Evolutionary conservation across 2,888 invertebrate genomes (phyloP).

Genomic region (Charanyca ferruginea): DNA sequence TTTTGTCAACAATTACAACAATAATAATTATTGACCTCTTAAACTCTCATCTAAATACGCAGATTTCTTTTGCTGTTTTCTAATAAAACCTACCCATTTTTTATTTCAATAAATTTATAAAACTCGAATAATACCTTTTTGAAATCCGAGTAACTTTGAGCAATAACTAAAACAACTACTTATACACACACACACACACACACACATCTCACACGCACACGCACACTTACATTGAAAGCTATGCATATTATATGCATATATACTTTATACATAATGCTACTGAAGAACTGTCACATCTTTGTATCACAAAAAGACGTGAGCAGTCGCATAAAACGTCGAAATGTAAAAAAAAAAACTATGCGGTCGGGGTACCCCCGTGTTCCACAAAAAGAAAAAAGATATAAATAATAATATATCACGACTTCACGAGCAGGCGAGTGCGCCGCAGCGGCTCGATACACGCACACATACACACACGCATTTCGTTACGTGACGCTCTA

Average conservation of each 20-base stretch:
- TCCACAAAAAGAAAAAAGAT: too few species aligned
- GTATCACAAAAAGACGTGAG: constrained; percentile 77
- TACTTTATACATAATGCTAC: constrained; percentile 18
- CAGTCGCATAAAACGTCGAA: constrained; percentile 63
- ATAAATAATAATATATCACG: too few species aligned
- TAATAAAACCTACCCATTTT: not conserved
- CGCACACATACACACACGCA: too few species aligned
- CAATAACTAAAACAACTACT: too few species aligned
- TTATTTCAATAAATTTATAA: not conserved
- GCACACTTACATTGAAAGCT: too few species aligned
- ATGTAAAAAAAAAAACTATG: constrained; percentile 21
- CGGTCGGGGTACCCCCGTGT: too few species aligned
- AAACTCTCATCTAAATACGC: not conserved
- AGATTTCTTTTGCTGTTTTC: not conserved
- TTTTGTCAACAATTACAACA: constrained; percentile 2
- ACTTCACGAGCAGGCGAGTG: too few species aligned
- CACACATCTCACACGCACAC: too few species aligned
- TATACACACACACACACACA: too few species aligned
- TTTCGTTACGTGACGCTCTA: too few species aligned
- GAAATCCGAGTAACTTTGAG: not conserved
- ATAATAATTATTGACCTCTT: not conserved
- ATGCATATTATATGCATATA: not conserved
- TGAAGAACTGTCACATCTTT: constrained; percentile 81
- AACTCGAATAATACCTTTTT: not conserved
- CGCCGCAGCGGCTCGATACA: too few species aligned